Evolutionary conservation across 2,113 vertebrate genomes (phyloP), one percentile per base, ranked within the genome.

Genomic region (Cyprinodon variegatus): DNA sequence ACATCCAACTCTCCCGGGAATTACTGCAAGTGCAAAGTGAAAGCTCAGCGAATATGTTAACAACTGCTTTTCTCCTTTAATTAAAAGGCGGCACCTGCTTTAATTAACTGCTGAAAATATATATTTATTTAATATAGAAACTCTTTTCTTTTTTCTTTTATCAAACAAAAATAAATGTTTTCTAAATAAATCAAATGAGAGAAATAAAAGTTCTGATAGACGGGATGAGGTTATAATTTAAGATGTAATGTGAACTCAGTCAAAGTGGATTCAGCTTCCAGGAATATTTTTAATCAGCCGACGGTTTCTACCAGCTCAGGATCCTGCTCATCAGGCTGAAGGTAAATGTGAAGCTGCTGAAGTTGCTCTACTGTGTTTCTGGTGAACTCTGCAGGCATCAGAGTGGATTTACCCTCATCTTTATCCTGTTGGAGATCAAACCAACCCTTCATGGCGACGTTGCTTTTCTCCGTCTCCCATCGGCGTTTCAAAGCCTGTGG

Each of bases 331-430:
- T 72, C 53, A 61, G 17, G 46, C 61, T 43, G 11, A 61, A 29
- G 60, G 46, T 65, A 11, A 57, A 57, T 10, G 66, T 10, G 73
- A 74, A 68, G 14, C n/a, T 65, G 73, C 37, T 43, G 70, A 65
- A 65, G 66, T 67, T 69, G 67, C n/a, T 71, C 59, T 22, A 59
- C 17, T 45, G 39, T 46, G 11, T 65, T 60, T 70, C 62, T 70
- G 62, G 63, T 82, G 65, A 74, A 38, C 66, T 66, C 71, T 72
- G 37, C 4, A 77, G 68, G 68, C 40, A 68, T 5, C 71, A 69
- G 46, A 36, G 64, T 57, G 60, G 73, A 59, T 63, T 57, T 59
- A 66, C 69, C 41, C 17, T 74, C 68, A 13, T 82, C 61, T 2
- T 66, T 37, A 1, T 65, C 61, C 61, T 53, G 46, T 40, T 41